phyloP scores from a whole-genome alignment of 2,113 vertebrate genomes.

The Siniperca chuatsi region DNA sequence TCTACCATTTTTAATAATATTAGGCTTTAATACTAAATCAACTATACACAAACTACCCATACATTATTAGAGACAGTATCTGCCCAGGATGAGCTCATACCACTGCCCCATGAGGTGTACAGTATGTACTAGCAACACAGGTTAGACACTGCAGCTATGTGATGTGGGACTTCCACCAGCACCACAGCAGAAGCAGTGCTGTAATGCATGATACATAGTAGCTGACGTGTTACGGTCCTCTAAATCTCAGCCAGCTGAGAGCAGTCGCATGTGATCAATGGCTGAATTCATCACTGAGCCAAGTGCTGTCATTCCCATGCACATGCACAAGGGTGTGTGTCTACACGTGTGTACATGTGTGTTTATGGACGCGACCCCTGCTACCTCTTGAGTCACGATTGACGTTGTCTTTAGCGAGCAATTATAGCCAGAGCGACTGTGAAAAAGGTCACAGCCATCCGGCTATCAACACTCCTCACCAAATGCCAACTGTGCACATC shows the following conservation, averaged over 20 bases:
- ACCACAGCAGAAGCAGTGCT: not conserved
- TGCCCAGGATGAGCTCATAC: not conserved
- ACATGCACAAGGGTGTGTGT: not conserved
- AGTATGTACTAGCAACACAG: not conserved
- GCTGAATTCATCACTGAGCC: conserved; percentile 70
- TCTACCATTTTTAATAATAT: conserved; percentile 8
- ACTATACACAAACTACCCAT: not conserved
- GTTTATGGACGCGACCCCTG: conserved; percentile 38
- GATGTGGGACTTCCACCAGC: conserved; percentile 3
- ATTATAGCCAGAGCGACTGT: conserved; percentile 72
- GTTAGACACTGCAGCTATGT: not conserved
- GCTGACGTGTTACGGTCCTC: conserved; percentile 54
- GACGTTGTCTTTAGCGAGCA: conserved; percentile 76
- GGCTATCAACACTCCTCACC: conserved; percentile 60
- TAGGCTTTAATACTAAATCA: not conserved
- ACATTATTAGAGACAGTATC: not conserved
- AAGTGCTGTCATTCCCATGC: conserved; percentile 35
- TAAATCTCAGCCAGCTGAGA: conserved; percentile 68
- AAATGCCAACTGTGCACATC: conserved; percentile 69
- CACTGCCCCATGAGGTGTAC: not conserved
- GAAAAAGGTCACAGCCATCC: conserved; percentile 79
- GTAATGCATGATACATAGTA: conserved; percentile 32
- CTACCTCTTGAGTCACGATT: conserved; percentile 66
- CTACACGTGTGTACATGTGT: not conserved
- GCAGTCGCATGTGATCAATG: conserved; percentile 75